Evolutionary conservation across 35 echinoderm and acorn worm genomes (phyloP), one percentile per base, ranked within the genome.

Genomic region (Lytechinus variegatus): DNA sequence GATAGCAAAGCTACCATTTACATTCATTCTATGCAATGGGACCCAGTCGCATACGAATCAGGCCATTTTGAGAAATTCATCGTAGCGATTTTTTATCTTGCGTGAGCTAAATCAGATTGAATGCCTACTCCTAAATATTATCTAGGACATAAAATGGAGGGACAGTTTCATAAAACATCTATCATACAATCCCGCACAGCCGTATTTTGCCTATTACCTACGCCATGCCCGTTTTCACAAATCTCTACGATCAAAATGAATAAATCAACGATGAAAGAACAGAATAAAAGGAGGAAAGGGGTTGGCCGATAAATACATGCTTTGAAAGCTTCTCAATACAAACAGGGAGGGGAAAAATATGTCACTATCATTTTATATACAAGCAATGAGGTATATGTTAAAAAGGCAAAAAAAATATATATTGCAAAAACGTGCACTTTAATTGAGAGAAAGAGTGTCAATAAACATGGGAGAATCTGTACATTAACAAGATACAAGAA

Each of bases 361-460:
- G 66, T 79, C 19, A 79, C 66, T 93, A 28, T 57, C 55, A 55
- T 57, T 93, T 93, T 93, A 54, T 93, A 54, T 93, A 93, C 92
- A 93, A 10, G 92, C 55, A 10, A 93, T 93, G 92, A 93, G 92
- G 92, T 93, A 93, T 93, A 93, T 93, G 27, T 93, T 28, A 93
- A 93, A 92, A 93, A 93, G 92, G 92, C 92, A 93, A 93, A 93
- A 93, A 92, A 93, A 93, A 93, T 93, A 93, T 93, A 55, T 57
- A 54, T 55, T 93, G 92, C 92, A 93, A 93, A 44, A 55, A 55
- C 55, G 28, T 55, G 19, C 16, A 93, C 54, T 28, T 90, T 90
- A 9, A 44, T 52, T 52, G 10, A 90, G 52, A 93, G 29, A 93
- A 11, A 56, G 91, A 54, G 52, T 10, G 27, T n/a, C 10, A 93